These are phyloP conservation scores for Rhinichthys osculus DNA, from an alignment of 2,797 vertebrate species.

Conservation along the genomic window DNA sequence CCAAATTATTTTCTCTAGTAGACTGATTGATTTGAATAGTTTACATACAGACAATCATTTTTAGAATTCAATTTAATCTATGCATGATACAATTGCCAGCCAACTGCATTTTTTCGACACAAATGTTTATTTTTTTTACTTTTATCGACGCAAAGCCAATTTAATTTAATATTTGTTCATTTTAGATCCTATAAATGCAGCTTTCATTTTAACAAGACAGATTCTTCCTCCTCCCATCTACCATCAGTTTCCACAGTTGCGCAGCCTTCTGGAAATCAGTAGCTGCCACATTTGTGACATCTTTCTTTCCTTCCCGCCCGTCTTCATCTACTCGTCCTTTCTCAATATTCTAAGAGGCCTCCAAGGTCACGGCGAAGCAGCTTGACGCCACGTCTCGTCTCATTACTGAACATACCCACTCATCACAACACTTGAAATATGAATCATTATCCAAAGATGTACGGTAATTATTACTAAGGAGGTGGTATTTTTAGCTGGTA, in stretches of 20 bases:
- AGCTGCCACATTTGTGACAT: not conserved
- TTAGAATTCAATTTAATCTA: not conserved
- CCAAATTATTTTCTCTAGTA: too few relatives aligned
- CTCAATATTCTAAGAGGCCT: constrained; percentile 31
- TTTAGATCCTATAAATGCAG: not conserved
- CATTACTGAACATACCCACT: constrained; percentile 53
- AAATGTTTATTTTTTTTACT: not conserved
- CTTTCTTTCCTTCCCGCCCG: not conserved
- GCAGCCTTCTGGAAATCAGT: not conserved
- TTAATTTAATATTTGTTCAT: not conserved
- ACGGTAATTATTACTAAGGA: constrained; percentile 67
- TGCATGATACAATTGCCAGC: too few relatives aligned
- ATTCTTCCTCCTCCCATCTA: not conserved
- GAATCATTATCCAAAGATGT: constrained; percentile 60
- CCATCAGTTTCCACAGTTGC: not conserved
- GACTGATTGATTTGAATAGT: not conserved
- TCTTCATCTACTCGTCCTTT: not conserved
- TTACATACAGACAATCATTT: not conserved
- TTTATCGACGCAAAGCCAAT: not conserved
- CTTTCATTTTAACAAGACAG: not conserved
- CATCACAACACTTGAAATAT: constrained; percentile 53
- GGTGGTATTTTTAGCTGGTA: constrained; percentile 71
- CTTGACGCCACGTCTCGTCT: constrained; percentile 36
- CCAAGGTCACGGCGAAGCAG: constrained; percentile 54
- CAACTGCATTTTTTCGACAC: not conserved